Percentiles rank a stretch among this genome's conserved stretches.
phyloP scores from a whole-genome alignment of 2,113 vertebrate genomes.

The Nycticebus coucang region DNA sequence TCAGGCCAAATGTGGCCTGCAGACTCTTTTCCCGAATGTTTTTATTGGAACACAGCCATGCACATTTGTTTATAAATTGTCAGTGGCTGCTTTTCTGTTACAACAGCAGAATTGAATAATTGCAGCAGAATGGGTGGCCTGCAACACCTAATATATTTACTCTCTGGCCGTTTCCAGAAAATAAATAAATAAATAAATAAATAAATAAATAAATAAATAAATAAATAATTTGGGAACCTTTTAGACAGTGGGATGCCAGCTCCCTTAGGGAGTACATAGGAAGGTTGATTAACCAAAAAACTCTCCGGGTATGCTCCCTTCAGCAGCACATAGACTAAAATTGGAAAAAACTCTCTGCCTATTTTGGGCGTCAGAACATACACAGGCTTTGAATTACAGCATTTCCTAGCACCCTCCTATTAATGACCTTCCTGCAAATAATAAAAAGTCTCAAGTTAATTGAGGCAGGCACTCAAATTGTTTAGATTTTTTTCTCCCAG shows the following conservation, averaged over 20 bases:
- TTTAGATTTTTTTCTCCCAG: neutral
- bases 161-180: neutral
- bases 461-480: neutral
- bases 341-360: too few species aligned
- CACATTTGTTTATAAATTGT: neutral
- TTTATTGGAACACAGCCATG: neutral
- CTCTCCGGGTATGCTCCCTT: neutral
- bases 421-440: conserved; percentile 45
- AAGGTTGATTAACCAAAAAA: neutral
- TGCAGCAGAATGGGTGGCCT: neutral
- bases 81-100: neutral
- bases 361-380: neutral
- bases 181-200: neutral
- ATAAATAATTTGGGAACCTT: neutral
- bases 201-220: too few species aligned
- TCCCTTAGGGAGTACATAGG: too few species aligned
- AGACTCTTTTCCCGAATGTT: neutral
- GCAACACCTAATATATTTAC: neutral
- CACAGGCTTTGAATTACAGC: neutral
- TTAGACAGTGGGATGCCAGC: neutral
- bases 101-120: neutral
- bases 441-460: conserved; percentile 48
- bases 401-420: neutral
- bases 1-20: neutral
- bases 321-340: too few species aligned